Evolutionary conservation across 2,888 invertebrate genomes (phyloP), one percentile per base, ranked within the genome.

Genomic region (Hedya salicella): DNA sequence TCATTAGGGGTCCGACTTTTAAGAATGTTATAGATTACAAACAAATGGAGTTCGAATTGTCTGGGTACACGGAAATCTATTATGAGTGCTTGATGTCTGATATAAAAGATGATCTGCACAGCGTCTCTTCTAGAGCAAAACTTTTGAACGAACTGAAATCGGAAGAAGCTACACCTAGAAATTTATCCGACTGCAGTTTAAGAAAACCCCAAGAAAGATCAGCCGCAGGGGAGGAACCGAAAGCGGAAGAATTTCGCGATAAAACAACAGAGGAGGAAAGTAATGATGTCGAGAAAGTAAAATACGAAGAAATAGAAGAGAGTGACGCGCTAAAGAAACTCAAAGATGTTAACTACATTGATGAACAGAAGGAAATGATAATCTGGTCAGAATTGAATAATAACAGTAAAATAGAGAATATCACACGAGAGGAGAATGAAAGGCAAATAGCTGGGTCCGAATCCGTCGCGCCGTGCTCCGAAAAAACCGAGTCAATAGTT

Each of bases 21-120:
- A 89, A 89, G 73, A 91, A 91, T 69, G 80, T 90, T 0, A 86
- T 91, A 36, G 90, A 91, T 70, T 91, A 91, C 53, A 76, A 77
- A 9, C 86, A 86, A 67, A 91, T 90, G 80, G 89, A 90, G 13
- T 91, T 91, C 68, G 90, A 91, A 67, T 42, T 91, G n/a, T 85
- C 81, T 8, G 90, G 88, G 0, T 88, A 83, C 48, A 85, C 83
- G 0, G 90, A 91, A 69, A 88, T 91, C 44, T 91, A 91, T 71
- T 88, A 86, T 49, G 88, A 90, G 70, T 85, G 83, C 52, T 75
- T 88, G 3, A 63, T 88, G 1, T 82, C 84, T 16, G 83, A 83
- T 21, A 75, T 85, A 70, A 82, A 84, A 0, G 88, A 89, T 53
- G 88, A 89, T 69, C 60, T 91, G 14, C 78, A 80, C 8, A 89